phyloP scores from a whole-genome alignment of 30 jellyfish, hydroid and myxozoan species.

The Pseudorhiza aurosa region DNA sequence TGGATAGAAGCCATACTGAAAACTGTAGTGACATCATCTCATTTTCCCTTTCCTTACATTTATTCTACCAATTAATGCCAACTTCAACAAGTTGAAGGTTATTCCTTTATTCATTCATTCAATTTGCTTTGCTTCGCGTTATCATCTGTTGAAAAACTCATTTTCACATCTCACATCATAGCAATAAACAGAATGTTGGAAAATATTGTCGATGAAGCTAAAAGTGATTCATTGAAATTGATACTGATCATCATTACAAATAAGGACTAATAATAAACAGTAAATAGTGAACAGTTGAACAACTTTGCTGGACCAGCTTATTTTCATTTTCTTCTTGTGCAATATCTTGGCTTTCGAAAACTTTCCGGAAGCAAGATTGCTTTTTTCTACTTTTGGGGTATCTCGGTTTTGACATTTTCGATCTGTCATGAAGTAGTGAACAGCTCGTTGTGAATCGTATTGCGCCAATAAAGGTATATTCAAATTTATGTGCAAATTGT shows the following conservation, averaged over 20 bases:
- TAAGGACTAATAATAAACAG: not conserved
- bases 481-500: slow-evolving; percentile 17
- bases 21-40: no score
- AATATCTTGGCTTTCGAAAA: slow-evolving; percentile 16
- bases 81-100: no score
- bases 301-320: slow-evolving; percentile 9
- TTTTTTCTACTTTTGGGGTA: not conserved
- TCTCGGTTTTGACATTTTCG: slow-evolving; percentile 42
- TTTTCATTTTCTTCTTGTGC: slow-evolving; percentile 12
- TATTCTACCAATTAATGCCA: no score
- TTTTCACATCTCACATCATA: no score
- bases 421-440: slow-evolving; percentile 42
- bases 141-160: no score
- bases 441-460: slow-evolving; percentile 47
- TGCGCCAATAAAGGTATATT: slow-evolving; percentile 33
- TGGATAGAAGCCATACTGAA: no score
- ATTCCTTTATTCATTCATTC: no score
- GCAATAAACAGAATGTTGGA: no score
- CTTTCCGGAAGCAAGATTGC: not conserved
- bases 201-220: no score
- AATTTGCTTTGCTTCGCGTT: no score
- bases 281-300: not conserved
- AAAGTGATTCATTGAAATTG: no score
- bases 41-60: no score
- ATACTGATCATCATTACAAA: slow-evolving; percentile 1